These are phyloP conservation scores for Jaculus jaculus DNA, from an alignment of 2,113 vertebrate species.

Conservation along the genomic window DNA sequence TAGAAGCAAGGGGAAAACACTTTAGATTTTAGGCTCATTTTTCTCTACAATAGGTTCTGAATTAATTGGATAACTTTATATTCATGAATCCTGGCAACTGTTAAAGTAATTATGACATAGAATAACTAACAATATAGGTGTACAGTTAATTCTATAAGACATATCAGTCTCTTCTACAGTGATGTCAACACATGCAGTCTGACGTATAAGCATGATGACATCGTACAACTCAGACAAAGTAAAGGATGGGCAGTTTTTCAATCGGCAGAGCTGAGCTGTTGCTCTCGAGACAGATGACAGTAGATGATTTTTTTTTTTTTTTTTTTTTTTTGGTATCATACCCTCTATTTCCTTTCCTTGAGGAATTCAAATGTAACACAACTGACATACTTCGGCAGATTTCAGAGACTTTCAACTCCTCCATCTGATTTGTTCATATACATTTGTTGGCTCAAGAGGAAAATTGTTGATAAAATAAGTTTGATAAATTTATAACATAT, in stretches of 20 bases:
- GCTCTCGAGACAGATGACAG: slow-evolving; percentile 63
- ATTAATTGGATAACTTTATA: slow-evolving; percentile 65
- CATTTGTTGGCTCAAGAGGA: slow-evolving; percentile 63
- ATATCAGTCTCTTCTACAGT: slow-evolving; percentile 23
- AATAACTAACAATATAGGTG: slow-evolving; percentile 46
- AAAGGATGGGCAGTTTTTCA: slow-evolving; percentile 43
- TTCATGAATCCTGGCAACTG: slow-evolving; percentile 55
- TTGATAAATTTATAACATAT: background rate
- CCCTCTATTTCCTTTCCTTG: slow-evolving; percentile 59
- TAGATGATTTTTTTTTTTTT: too few relatives aligned
- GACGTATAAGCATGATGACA: slow-evolving; percentile 51
- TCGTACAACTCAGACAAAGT: slow-evolving; percentile 67
- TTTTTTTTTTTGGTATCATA: too few relatives aligned
- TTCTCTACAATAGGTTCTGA: slow-evolving; percentile 53
- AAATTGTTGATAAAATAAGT: slow-evolving; percentile 63
- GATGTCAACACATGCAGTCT: slow-evolving; percentile 26
- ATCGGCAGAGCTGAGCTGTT: slow-evolving; percentile 19
- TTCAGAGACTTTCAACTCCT: slow-evolving; percentile 64
- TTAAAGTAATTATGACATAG: slow-evolving; percentile 47
- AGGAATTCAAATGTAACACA: slow-evolving; percentile 74
- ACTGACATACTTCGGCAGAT: slow-evolving; percentile 61
- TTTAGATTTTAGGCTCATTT: slow-evolving; percentile 32
- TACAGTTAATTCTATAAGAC: slow-evolving; percentile 27
- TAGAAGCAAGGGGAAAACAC: slow-evolving; percentile 20
- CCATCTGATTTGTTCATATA: slow-evolving; percentile 58